Evolutionary conservation across 2,113 vertebrate genomes (phyloP).

Genomic region (Mastomys natalensis): DNA sequence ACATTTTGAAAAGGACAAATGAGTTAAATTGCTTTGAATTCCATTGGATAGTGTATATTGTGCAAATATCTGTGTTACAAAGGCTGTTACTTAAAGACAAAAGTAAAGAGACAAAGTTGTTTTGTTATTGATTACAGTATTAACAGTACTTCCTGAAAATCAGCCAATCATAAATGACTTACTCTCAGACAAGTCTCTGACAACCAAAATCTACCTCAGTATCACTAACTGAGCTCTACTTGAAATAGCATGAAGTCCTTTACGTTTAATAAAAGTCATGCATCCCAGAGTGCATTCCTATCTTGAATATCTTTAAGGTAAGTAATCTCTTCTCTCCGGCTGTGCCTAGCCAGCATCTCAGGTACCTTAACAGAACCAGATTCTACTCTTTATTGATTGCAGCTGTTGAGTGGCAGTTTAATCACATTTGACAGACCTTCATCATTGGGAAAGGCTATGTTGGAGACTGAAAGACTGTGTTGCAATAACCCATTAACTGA

Average conservation of each 20-base stretch:
- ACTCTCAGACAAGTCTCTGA: neutral
- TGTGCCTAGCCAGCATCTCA: neutral
- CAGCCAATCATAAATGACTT: neutral
- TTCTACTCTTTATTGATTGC: neutral
- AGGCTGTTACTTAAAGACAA: too few relatives aligned
- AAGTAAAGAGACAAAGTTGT: neutral
- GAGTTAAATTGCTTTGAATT: neutral
- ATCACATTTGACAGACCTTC: neutral
- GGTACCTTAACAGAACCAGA: neutral
- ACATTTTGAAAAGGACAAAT: neutral
- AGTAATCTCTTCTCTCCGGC: neutral
- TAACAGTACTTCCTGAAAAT: neutral
- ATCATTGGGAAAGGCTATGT: neutral
- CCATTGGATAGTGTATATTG: neutral
- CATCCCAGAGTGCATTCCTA: neutral
- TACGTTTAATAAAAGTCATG: neutral
- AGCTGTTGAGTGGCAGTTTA: neutral
- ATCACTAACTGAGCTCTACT: neutral
- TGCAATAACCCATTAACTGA: neutral
- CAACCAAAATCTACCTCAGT: neutral
- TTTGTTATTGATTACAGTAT: rapidly evolving
- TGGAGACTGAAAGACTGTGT: neutral
- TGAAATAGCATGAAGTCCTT: neutral
- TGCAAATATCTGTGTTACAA: neutral
- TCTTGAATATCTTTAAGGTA: neutral